Conservation (phyloP, 1,140 invertebrate genomes). For the Anoplolepis gracilipes region DNA sequence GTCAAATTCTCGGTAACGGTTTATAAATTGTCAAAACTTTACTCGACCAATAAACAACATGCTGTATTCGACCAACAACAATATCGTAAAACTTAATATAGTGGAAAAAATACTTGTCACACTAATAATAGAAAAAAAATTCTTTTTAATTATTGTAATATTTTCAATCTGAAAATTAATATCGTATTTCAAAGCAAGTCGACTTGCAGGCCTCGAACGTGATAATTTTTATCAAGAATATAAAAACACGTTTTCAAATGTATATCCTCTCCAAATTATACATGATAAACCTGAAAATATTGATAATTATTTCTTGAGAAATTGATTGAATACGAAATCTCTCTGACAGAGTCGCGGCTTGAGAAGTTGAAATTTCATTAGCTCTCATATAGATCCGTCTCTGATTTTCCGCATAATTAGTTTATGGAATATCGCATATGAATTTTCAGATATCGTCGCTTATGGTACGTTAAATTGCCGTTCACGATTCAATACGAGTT, state of each 20-base stretch:
- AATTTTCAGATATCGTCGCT: slow-evolving; percentile 26
- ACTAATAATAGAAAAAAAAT: neutral
- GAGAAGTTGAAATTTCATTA: neutral
- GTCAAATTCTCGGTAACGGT: neutral
- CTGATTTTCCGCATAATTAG: slow-evolving; percentile 5
- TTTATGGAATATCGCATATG: neutral
- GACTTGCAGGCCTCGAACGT: neutral
- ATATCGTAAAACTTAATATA: neutral
- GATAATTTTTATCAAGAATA: neutral
- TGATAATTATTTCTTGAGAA: neutral
- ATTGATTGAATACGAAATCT: neutral
- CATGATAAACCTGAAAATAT: neutral
- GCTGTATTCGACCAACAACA: no score
- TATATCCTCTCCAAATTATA: neutral
- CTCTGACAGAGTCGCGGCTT: neutral
- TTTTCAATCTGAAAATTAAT: neutral
- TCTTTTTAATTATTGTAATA: neutral
- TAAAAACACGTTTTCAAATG: neutral
- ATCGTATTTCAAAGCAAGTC: neutral
- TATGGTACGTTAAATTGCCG: slow-evolving; percentile 12
- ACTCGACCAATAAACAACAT: neutral
- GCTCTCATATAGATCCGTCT: neutral
- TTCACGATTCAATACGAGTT: slow-evolving; percentile 30
- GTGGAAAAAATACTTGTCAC: neutral
- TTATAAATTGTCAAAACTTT: slow-evolving; percentile 5